These are phyloP conservation scores for Tympanuchus pallidicinctus DNA, from an alignment of 2,113 vertebrate species.

Conservation along the genomic window DNA sequence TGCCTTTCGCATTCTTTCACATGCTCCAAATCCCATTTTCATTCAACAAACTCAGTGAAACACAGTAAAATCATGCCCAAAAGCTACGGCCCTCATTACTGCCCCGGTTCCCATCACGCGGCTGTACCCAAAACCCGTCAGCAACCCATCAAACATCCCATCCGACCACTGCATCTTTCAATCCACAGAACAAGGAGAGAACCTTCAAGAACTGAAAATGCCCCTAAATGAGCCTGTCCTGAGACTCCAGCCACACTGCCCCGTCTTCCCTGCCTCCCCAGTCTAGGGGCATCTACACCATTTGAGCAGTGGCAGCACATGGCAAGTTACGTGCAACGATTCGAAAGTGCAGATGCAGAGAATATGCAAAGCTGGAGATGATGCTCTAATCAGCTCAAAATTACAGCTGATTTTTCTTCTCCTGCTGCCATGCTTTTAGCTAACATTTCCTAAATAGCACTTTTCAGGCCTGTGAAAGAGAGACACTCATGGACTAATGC, in stretches of 20 bases:
- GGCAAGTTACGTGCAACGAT: background rate
- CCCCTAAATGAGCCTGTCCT: background rate
- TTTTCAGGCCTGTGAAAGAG: background rate
- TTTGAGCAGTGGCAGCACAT: background rate
- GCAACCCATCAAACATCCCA: background rate
- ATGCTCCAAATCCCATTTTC: background rate
- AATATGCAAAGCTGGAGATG: background rate
- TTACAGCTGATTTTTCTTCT: background rate
- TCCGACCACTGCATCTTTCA: background rate
- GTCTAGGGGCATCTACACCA: background rate
- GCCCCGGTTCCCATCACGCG: fast-evolving
- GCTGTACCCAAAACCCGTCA: background rate
- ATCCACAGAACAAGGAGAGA: background rate
- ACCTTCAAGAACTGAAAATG: background rate
- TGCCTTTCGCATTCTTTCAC: background rate
- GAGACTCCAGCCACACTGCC: background rate
- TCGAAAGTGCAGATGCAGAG: background rate
- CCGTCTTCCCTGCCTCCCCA: background rate
- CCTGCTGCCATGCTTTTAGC: background rate
- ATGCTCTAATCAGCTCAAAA: background rate
- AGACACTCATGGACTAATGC: background rate
- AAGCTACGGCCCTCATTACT: background rate
- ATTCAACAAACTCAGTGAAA: slow-evolving; percentile 4
- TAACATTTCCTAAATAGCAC: slow-evolving; percentile 9
- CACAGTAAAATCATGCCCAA: background rate